Evolutionary conservation across 2,888 invertebrate species (phyloP).

Genomic region (Conistra vaccinii): DNA sequence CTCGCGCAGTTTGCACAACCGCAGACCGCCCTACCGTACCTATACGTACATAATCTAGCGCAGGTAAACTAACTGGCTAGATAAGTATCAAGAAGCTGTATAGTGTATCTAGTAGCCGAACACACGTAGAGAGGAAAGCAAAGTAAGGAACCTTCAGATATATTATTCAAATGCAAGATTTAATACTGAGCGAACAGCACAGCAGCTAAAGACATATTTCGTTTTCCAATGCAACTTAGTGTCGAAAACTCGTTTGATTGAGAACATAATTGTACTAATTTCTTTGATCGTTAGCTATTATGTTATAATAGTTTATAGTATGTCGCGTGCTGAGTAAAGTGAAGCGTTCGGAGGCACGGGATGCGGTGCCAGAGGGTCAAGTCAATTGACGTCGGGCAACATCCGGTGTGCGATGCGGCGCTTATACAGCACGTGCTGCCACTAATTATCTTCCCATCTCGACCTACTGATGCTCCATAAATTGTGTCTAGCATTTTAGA

Average conservation of each 20-base stretch:
- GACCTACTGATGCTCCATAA: constrained; percentile 53
- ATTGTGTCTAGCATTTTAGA: constrained; percentile 34
- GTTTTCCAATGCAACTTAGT: constrained; percentile 42
- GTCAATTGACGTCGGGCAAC: constrained; percentile 88
- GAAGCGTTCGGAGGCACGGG: constrained; percentile 79
- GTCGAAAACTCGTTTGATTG: constrained; percentile 54
- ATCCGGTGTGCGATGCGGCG: constrained; percentile 82
- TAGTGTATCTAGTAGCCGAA: constrained; percentile 33
- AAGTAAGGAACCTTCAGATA: constrained; percentile 14
- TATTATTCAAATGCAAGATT: constrained; percentile 31
- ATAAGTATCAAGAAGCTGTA: constrained; percentile 61
- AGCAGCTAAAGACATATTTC: constrained; percentile 29
- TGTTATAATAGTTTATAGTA: constrained; percentile 62
- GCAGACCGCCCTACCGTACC: constrained; percentile 77
- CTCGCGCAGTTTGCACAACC: constrained; percentile 87
- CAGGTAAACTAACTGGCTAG: constrained; percentile 64
- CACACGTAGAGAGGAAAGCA: constrained; percentile 15
- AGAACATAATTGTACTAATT: constrained; percentile 48
- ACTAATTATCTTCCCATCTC: constrained; percentile 72
- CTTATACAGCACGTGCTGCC: constrained; percentile 80
- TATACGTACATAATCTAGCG: constrained; percentile 69
- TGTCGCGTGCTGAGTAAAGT: constrained; percentile 77
- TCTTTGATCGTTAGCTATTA: constrained; percentile 56
- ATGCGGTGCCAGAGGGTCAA: constrained; percentile 87
- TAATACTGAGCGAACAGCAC: constrained; percentile 9